A percentile compares a stretch with the other conserved stretches of the same genome.
Evolutionary conservation across 35 echinoderm and acorn worm species (phyloP).

Genomic region (Chiridota heheva): DNA sequence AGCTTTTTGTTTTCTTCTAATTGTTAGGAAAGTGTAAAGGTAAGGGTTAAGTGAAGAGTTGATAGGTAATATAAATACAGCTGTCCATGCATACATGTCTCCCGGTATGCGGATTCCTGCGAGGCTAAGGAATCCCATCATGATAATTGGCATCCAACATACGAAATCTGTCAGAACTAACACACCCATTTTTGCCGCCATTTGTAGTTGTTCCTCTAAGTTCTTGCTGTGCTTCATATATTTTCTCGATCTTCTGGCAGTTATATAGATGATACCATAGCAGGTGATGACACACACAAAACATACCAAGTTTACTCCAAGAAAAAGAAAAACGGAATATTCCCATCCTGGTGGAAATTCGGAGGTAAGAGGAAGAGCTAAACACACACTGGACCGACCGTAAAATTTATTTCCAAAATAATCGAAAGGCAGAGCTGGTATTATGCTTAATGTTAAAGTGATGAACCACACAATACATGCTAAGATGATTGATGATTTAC

Average conservation of each 20-base stretch:
- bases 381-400: slow-evolving; percentile 49
- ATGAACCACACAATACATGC: slow-evolving; percentile 22
- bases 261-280: slow-evolving; percentile 64
- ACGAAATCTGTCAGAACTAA: slow-evolving; percentile 76
- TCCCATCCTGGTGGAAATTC: slow-evolving; percentile 53
- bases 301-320: slow-evolving; percentile 62
- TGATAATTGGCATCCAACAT: slow-evolving; percentile 92
- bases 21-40: slow-evolving; percentile 75
- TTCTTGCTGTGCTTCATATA: not conserved
- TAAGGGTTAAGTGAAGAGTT: slow-evolving; percentile 86
- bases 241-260: slow-evolving; percentile 30
- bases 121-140: slow-evolving; percentile 62
- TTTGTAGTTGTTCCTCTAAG: slow-evolving; percentile 57
- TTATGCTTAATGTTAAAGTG: slow-evolving; percentile 12
- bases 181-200: slow-evolving; percentile 78
- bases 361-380: slow-evolving; percentile 56
- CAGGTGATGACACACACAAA: slow-evolving; percentile 50
- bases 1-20: no score
- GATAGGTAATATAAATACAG: slow-evolving; percentile 81
- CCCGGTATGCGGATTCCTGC: slow-evolving; percentile 43
- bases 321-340: slow-evolving; percentile 70
- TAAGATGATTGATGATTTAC: slow-evolving; percentile 1
- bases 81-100: slow-evolving; percentile 82
- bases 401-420: slow-evolving; percentile 43
- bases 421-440: slow-evolving; percentile 31